Conservation (phyloP, 2,888 invertebrate genomes). For the Oasisia sp. region DNA sequence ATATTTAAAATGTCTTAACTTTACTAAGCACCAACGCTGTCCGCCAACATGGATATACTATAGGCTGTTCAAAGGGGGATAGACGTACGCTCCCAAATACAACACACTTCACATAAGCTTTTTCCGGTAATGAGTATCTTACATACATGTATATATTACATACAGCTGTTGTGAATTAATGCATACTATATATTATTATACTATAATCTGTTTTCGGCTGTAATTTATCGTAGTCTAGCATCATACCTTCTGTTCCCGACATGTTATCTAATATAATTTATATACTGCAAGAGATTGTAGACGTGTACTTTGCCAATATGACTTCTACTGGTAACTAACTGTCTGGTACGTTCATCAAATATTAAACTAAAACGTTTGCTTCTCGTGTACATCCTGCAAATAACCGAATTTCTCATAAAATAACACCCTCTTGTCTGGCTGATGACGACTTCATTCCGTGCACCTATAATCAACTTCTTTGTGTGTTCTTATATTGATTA, state of each 20-base stretch:
- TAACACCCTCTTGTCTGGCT: neutral
- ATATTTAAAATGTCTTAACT: neutral
- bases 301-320: neutral
- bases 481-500: neutral
- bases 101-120: neutral
- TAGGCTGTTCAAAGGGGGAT: neutral
- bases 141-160: constrained; percentile 10
- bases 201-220: neutral
- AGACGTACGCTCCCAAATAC: neutral
- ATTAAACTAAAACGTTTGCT: neutral
- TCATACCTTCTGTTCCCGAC: neutral
- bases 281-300: neutral
- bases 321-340: neutral
- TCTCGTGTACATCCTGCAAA: neutral
- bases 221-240: neutral
- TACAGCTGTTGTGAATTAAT: neutral
- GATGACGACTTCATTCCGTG: too few relatives aligned
- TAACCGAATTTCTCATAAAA: neutral
- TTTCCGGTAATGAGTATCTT: neutral
- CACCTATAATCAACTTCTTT: neutral
- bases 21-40: neutral
- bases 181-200: constrained; percentile 6
- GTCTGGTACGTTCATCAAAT: neutral
- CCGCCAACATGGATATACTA: neutral
- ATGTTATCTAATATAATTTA: neutral